Evolutionary conservation across 2,888 invertebrate species (phyloP).

Genomic region (Agonopterix alstromeriana): DNA sequence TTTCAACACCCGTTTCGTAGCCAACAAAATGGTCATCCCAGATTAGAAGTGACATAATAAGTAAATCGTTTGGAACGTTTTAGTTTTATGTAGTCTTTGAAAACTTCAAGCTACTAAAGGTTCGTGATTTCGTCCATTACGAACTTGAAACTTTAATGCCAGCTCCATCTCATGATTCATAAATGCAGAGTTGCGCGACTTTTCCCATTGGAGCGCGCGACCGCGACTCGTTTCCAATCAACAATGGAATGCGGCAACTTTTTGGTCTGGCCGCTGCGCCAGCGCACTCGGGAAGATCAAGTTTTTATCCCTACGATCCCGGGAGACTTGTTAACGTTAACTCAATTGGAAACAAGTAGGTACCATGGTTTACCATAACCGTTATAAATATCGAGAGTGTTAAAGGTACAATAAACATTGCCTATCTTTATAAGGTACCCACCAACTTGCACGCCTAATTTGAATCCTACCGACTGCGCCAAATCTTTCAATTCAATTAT

Average conservation of each 20-base stretch:
- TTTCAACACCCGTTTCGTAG: too few species aligned
- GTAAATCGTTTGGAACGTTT: too few species aligned
- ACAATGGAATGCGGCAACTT: conserved; percentile 68
- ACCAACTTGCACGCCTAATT: too few species aligned
- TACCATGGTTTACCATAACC: conserved; percentile 36
- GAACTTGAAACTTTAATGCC: conserved; percentile 21
- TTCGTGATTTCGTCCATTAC: too few species aligned
- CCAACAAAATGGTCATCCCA: too few species aligned
- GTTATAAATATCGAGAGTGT: conserved; percentile 13
- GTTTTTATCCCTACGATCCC: conserved; percentile 42
- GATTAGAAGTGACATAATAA: too few species aligned
- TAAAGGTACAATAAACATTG: too few species aligned
- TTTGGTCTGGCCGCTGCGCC: conserved; percentile 43
- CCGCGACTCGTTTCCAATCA: conserved; percentile 67
- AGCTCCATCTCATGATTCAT: conserved; percentile 34
- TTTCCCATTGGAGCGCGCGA: conserved; percentile 58
- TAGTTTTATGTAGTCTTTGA: too few species aligned
- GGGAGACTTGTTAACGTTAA: conserved; percentile 22
- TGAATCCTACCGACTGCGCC: too few species aligned
- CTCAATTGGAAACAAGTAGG: conserved; percentile 41
- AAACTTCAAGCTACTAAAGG: too few species aligned
- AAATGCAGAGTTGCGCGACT: conserved; percentile 44
- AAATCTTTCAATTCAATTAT: too few species aligned
- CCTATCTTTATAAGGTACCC: too few species aligned
- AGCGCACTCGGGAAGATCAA: conserved; percentile 33